Conservation (phyloP, 1,140 invertebrate genomes). For the Eurosta solidaginis region DNA sequence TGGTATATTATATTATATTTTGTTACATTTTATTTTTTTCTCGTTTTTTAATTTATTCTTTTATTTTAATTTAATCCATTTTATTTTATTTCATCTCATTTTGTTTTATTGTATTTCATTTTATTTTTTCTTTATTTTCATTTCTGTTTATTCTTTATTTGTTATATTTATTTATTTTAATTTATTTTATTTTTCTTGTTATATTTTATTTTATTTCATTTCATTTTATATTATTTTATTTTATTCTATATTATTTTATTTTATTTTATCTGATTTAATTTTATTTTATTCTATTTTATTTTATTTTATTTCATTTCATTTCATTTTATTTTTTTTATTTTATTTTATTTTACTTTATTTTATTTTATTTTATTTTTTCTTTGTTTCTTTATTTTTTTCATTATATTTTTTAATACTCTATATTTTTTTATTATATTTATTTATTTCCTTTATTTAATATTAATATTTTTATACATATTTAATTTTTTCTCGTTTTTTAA, state of each 20-base stretch:
- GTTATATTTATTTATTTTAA: constrained; percentile 7
- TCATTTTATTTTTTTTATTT: neutral
- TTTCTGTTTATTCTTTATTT: neutral
- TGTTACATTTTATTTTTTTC: neutral
- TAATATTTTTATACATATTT: constrained; percentile 29
- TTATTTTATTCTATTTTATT: neutral
- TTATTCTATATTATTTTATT: neutral
- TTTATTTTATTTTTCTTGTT: neutral
- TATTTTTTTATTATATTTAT: constrained; percentile 34
- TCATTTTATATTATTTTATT: neutral
- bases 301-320: neutral
- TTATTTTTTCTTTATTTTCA: neutral
- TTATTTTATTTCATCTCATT: neutral
- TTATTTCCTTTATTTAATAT: constrained; percentile 39
- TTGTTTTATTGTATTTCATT: neutral
- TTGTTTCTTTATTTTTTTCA: too few relatives aligned
- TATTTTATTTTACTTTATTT: neutral
- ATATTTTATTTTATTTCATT: neutral
- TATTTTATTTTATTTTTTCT: neutral
- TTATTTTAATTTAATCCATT: neutral
- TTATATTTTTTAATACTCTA: neutral
- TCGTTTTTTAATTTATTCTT: neutral
- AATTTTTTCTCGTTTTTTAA: constrained; percentile 21
- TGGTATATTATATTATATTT: neutral
- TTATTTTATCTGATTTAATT: neutral